Conservation (phyloP, 2,797 vertebrate genomes). For the Gymnoscopelus microlampas region DNA sequence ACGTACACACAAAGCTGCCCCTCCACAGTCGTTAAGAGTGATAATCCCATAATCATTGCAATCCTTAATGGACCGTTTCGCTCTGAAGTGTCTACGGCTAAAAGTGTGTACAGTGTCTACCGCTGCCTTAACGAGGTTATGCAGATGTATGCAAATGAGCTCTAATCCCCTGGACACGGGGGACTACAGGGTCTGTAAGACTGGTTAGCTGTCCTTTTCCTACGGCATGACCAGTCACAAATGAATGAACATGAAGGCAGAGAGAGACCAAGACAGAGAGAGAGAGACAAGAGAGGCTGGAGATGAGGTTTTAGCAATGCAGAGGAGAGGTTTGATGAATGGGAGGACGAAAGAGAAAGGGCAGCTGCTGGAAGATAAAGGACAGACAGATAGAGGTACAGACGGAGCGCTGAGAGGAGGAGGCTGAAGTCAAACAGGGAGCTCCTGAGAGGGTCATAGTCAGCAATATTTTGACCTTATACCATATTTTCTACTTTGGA, state of each 20-base stretch:
- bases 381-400: conserved; percentile 46
- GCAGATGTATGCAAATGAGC: conserved; percentile 74
- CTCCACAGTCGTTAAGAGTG: conserved; percentile 61
- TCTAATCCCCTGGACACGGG: conserved; percentile 57
- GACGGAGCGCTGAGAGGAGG: conserved; percentile 40
- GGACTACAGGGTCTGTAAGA: conserved; percentile 45
- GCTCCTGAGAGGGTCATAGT: too few species aligned
- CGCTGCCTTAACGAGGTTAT: conserved; percentile 67
- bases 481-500: too few species aligned
- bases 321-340: conserved; percentile 52
- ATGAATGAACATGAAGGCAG: conserved; percentile 24
- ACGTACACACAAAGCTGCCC: conserved; percentile 36
- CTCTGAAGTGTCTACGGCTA: conserved; percentile 63
- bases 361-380: conserved; percentile 58
- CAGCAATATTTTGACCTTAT: too few species aligned
- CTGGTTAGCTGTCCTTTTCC: conserved; percentile 48
- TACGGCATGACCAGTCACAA: conserved; percentile 19
- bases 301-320: neutral
- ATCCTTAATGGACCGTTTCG: conserved; percentile 68
- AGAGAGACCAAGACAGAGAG: conserved; percentile 27
- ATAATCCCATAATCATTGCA: conserved; percentile 73
- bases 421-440: conserved; percentile 1
- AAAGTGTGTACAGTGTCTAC: conserved; percentile 51
- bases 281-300: conserved; percentile 18
- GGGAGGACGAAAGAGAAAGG: conserved; percentile 40